These are phyloP conservation scores for Cantharis rufa DNA, from an alignment of 2,888 invertebrate species.

Conservation along the genomic window DNA sequence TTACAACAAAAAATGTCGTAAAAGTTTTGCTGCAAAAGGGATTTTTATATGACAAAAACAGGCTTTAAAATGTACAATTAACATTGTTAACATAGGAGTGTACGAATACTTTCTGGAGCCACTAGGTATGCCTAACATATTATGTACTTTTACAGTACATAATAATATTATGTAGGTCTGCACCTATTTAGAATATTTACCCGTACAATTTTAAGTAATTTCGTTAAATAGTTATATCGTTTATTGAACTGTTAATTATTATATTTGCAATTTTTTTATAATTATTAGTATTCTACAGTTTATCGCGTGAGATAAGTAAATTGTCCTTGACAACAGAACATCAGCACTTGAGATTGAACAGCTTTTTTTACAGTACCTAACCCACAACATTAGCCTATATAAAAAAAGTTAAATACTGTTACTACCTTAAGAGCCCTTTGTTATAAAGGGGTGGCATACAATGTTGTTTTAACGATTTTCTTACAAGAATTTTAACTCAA, in stretches of 20 bases:
- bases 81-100: too few relatives aligned
- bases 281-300: neutral
- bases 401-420: too few relatives aligned
- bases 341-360: neutral
- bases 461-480: neutral
- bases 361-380: neutral
- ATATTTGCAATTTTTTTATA: neutral
- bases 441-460: neutral
- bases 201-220: neutral
- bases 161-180: too few relatives aligned
- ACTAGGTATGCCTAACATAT: too few relatives aligned
- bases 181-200: neutral
- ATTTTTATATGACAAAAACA: too few relatives aligned
- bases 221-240: neutral
- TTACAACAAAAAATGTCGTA: too few relatives aligned
- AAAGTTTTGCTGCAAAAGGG: too few relatives aligned
- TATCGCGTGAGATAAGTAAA: neutral
- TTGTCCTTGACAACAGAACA: neutral
- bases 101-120: too few relatives aligned
- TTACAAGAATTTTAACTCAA: neutral
- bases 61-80: too few relatives aligned
- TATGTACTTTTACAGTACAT: too few relatives aligned
- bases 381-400: neutral
- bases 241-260: neutral
- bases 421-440: neutral